Base-by-base conservation (phyloP, 2,797 vertebrate species). In the Pelodytes ibericus region DNA sequence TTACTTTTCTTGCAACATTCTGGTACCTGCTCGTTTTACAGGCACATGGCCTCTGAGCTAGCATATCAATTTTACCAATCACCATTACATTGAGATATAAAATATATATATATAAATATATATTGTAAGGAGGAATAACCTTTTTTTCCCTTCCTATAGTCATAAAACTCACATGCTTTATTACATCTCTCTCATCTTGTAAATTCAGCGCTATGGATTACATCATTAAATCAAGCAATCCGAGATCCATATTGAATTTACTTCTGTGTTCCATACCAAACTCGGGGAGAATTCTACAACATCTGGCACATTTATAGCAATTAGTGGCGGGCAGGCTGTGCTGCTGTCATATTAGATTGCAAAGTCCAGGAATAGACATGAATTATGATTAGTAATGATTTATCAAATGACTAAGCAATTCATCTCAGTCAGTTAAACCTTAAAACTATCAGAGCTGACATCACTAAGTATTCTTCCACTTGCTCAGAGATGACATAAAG, bases 241-340 rank as follows among this genome's bases (percentile, higher is more conserved):
- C 27, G 66, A 71, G 16, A 1, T 83, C 85, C 70, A 74, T 75
- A 69, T 0, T 2, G 69, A 81, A 75, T 85, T 86, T 83, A 22
- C 47, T 81, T 81, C 0, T 0, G 86, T 27, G 22, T 44, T 66
- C 73, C 76, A n/a, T 70, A 85, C 75, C 63, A 75, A 83, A 18
- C 62, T 74, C 78, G 67, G 81, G 80, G 84, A 88, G 85, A 83
- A 82, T 89, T 87, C 86, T 84, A 84, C 36, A 83, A 82, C 86
- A 90, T 88, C 89, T 91, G 90, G 83, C 72, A 49, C 75, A 78
- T 87, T 90, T 87, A 86, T 84, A 84, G 80, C 80, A 89, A 89
- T 92, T 90, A 88, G 82, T 82, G 86, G 74, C 84, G 83, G 82
- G 80, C 83, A 86, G 82, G 71, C 84, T 86, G 77, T 67, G 74